phyloP scores from a whole-genome alignment of 2,888 invertebrate genomes.

The Margaritifera margaritifera region DNA sequence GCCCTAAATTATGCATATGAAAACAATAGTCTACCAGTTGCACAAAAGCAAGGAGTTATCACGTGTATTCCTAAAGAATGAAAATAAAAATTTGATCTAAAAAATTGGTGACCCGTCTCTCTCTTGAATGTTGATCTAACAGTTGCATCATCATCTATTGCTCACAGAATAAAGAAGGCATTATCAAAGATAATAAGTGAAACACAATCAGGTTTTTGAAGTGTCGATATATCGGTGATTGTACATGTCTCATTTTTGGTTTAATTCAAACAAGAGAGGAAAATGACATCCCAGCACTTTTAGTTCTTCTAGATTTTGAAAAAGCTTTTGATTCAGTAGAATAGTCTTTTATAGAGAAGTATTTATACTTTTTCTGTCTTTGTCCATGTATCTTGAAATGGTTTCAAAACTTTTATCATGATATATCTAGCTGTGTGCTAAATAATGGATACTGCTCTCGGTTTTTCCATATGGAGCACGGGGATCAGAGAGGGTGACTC shows the following conservation, averaged over 20 bases:
- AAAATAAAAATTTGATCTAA: background rate
- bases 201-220: no score
- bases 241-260: no score
- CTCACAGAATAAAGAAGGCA: background rate
- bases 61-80: conserved; percentile 1
- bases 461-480: conserved; percentile 2
- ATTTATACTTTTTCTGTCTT: no score
- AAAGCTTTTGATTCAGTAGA: no score
- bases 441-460: conserved; percentile 12
- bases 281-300: no score
- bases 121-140: background rate
- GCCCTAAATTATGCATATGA: background rate
- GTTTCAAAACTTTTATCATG: background rate
- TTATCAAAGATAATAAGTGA: no score
- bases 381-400: background rate
- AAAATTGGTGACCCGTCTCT: background rate
- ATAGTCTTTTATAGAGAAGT: no score
- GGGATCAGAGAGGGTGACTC: no score
- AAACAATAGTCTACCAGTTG: background rate
- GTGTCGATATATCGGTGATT: no score
- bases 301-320: no score
- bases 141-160: conserved; percentile 5
- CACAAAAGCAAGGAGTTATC: conserved; percentile 1
- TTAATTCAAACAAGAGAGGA: no score
- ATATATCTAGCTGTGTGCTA: conserved; percentile 5